Evolutionary conservation across 2,797 vertebrate species (phyloP).

Genomic region (Sebastes jordani): DNA sequence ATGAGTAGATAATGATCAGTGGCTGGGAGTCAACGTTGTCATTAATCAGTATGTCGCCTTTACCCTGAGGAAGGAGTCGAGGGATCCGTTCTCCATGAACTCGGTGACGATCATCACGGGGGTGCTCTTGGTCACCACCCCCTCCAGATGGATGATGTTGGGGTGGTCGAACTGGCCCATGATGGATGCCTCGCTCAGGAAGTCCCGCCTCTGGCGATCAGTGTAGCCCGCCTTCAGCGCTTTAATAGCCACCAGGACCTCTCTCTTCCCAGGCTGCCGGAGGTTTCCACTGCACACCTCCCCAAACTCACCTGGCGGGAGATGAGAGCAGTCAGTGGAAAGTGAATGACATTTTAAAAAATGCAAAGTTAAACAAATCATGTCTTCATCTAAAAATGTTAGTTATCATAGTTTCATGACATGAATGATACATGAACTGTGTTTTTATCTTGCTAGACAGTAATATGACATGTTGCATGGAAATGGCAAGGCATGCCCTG

Average conservation of each 20-base stretch:
- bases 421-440: background rate
- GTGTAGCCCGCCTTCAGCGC: slow-evolving; percentile 96
- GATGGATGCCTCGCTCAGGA: slow-evolving; percentile 95
- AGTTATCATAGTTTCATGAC: background rate
- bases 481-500: background rate
- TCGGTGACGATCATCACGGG: slow-evolving; percentile 97
- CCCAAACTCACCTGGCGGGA: slow-evolving; percentile 90
- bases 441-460: background rate
- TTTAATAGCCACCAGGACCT: slow-evolving; percentile 96
- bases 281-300: slow-evolving; percentile 96
- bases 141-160: slow-evolving; percentile 96
- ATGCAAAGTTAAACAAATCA: background rate
- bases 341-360: background rate
- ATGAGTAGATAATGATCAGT: background rate
- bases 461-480: background rate
- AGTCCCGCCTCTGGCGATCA: slow-evolving; percentile 93
- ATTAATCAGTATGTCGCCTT: background rate
- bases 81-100: slow-evolving; percentile 97
- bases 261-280: slow-evolving; percentile 91
- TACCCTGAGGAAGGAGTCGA: slow-evolving; percentile 96
- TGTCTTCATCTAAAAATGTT: too few species aligned
- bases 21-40: background rate
- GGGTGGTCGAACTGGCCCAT: slow-evolving; percentile 99
- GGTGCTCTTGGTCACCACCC: slow-evolving; percentile 96
- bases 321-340: background rate